Evolutionary conservation across 2,113 vertebrate species (phyloP).

Genomic region (Prionailurus viverrinus): DNA sequence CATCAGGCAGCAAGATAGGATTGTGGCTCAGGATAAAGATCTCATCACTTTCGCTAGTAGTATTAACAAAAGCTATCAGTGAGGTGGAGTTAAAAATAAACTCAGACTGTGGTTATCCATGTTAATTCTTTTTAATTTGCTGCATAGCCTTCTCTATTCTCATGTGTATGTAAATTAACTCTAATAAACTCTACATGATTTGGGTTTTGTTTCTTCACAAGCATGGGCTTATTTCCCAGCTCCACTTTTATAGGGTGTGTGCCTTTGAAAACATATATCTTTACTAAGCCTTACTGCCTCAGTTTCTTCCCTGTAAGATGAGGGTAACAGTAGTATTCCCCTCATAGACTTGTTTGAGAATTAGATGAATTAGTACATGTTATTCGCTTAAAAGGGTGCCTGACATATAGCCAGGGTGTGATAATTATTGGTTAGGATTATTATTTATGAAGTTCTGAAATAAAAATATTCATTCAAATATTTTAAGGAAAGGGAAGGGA

Average conservation of each 20-base stretch:
- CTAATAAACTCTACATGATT: background rate
- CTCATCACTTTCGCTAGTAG: background rate
- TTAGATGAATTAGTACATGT: background rate
- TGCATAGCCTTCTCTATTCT: background rate
- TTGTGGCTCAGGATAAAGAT: background rate
- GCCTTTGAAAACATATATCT: background rate
- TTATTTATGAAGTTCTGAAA: constrained; percentile 9
- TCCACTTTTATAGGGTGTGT: background rate
- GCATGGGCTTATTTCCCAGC: background rate
- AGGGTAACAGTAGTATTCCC: background rate
- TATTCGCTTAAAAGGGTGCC: background rate
- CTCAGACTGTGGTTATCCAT: background rate
- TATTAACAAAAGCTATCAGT: background rate
- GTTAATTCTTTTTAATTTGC: background rate
- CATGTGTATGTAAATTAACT: background rate
- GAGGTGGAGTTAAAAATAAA: background rate
- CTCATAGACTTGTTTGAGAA: background rate
- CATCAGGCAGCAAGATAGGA: background rate
- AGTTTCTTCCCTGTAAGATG: background rate
- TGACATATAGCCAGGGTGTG: background rate
- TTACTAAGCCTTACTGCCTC: background rate
- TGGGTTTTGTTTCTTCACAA: background rate
- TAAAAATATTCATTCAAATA: background rate
- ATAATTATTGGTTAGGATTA: background rate
- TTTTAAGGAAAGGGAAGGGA: background rate